Evolutionary conservation across 2,797 vertebrate genomes (phyloP), one percentile per base, ranked within the genome.

Genomic region (Nyctibius grandis): DNA sequence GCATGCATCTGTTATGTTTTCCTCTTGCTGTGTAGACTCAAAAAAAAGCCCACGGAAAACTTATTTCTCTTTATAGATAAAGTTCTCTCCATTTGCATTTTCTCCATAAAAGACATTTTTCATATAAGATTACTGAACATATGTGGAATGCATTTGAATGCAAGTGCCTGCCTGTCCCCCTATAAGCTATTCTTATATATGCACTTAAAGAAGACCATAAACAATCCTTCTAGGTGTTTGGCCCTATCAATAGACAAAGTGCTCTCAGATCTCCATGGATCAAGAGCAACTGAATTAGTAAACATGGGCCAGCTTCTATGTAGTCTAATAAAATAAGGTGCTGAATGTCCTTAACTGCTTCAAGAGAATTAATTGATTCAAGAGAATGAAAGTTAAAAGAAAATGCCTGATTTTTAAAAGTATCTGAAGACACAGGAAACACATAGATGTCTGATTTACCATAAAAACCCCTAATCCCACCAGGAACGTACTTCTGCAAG

Each of bases 1-100:
- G 85, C 51, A 95, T 84, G 48, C 91, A 92, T 97, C 95, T 98
- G 95, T 94, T 98, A 95, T 59, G 60, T 86, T 96, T 91, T 91
- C 44, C 64, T 97, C 85, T 93, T 82, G 56, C 88, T 95, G 92
- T 85, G 6, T 54, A 89, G 87, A 93, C 70, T 15, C 61, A 47
- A 42, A 75, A 82, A 80, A 57, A 25, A 59, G 6, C 11, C 61
- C 38, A 91, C 51, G 56, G 34, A 91, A 82, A 95, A 95, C 40
- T 82, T 95, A 51, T 82, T 86, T 90, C 67, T 80, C 38, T 61
- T 92, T 67, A 21, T 42, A 67, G 42, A 94, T 74, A 91, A 96
- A 95, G 96, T 87, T 95, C 69, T 92, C 91, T 26, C n/a, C 21
- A 38, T 85, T 91, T 44, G 29, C 69, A 73, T 68, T 86, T 60